Percentiles rank a stretch among this genome's conserved stretches.
These are phyloP conservation scores for Noctua comes DNA, from an alignment of 2,888 invertebrate genomes.

Conservation along the genomic window DNA sequence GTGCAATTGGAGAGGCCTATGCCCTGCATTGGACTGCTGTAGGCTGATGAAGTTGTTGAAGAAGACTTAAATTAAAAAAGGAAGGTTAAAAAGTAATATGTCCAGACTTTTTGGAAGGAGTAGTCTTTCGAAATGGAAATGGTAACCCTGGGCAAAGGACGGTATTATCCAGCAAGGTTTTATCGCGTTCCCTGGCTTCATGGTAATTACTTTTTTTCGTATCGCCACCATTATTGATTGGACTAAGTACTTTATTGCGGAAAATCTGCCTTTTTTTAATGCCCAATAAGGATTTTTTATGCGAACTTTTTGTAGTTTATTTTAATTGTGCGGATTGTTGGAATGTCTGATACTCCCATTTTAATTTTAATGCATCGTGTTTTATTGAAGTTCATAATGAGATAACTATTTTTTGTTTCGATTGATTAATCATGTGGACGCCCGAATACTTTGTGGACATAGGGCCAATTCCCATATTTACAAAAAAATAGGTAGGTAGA, in stretches of 20 bases:
- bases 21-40: background rate
- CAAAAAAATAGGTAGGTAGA: background rate
- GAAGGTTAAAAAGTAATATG: background rate
- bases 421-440: background rate
- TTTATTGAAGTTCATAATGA: background rate
- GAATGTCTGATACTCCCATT: background rate
- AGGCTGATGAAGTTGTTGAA: background rate
- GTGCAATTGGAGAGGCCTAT: background rate
- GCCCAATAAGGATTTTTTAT: constrained; percentile 21
- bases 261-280: constrained; percentile 36
- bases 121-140: background rate
- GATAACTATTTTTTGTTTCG: background rate
- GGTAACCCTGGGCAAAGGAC: constrained; percentile 16
- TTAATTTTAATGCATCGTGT: background rate
- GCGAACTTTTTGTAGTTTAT: background rate
- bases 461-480: background rate
- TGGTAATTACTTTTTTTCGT: constrained; percentile 62
- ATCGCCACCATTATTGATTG: constrained; percentile 57
- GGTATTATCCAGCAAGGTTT: constrained; percentile 54
- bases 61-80: background rate
- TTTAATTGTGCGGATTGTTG: background rate
- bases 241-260: constrained; percentile 53
- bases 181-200: constrained; percentile 47
- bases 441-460: background rate
- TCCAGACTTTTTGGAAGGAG: background rate